These are phyloP conservation scores for Tenthredo notha DNA, from an alignment of 2,888 invertebrate species.

Conservation along the genomic window DNA sequence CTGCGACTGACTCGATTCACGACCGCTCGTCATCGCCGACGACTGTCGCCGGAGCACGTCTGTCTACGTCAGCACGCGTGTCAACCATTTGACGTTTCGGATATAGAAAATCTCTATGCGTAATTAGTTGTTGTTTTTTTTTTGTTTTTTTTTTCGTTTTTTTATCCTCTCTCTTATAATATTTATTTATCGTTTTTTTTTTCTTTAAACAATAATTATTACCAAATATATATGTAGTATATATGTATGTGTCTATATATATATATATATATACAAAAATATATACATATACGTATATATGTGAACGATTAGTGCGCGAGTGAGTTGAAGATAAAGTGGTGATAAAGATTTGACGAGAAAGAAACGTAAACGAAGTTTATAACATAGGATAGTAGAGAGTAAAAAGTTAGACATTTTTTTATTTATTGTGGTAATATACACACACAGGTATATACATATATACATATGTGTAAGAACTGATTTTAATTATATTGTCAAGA, in stretches of 20 bases:
- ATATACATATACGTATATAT: background rate
- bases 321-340: background rate
- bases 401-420: background rate
- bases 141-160: background rate
- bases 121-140: background rate
- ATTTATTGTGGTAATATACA: background rate
- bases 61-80: constrained; percentile 53
- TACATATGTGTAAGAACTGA: background rate
- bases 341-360: background rate
- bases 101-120: background rate
- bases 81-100: constrained; percentile 41
- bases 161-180: background rate
- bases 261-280: background rate
- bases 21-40: constrained; percentile 31
- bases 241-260: background rate
- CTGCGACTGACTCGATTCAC: constrained; percentile 71
- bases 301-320: constrained; percentile 3
- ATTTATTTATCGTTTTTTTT: background rate
- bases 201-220: background rate
- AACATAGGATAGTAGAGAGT: constrained; percentile 3
- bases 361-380: constrained; percentile 3
- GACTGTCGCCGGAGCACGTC: constrained; percentile 54
- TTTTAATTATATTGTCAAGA: background rate
- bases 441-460: background rate
- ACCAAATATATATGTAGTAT: background rate